These are phyloP conservation scores for Austrolebias charrua DNA, from an alignment of 2,797 vertebrate genomes.

Conservation along the genomic window DNA sequence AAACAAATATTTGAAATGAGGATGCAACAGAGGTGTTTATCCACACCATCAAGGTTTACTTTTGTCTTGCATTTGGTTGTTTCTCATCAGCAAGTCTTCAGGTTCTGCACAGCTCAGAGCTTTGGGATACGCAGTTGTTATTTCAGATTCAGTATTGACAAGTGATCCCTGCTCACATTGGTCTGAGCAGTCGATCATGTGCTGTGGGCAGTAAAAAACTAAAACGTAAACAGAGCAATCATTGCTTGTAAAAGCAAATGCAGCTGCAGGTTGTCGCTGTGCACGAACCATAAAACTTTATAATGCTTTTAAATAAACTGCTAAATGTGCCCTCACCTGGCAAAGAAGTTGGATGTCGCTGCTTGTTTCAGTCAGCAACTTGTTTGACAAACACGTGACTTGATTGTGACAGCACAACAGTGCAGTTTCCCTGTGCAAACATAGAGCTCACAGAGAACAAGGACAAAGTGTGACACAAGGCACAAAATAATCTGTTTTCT, in stretches of 20 bases:
- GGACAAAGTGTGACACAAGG: background rate
- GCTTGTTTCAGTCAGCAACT: slow-evolving; percentile 2
- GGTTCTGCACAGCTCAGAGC: background rate
- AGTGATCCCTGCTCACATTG: slow-evolving; percentile 11
- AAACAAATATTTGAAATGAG: background rate
- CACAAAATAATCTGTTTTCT: background rate
- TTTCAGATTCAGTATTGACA: slow-evolving; percentile 49
- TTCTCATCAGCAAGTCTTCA: slow-evolving; percentile 7
- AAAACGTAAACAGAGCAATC: slow-evolving; percentile 16
- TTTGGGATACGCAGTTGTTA: slow-evolving; percentile 2
- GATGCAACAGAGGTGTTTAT: background rate
- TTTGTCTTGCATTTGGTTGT: slow-evolving; percentile 4
- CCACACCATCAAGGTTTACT: background rate
- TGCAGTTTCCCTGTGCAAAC: background rate
- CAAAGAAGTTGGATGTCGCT: slow-evolving; percentile 4
- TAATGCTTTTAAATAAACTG: slow-evolving; percentile 13
- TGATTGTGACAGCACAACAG: background rate
- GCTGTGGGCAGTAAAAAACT: slow-evolving; percentile 21
- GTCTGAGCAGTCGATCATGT: slow-evolving; percentile 33
- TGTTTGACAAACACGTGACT: slow-evolving; percentile 5
- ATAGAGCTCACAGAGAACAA: background rate
- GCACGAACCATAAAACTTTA: slow-evolving; percentile 9
- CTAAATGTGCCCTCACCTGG: slow-evolving; percentile 3
- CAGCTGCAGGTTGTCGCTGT: slow-evolving; percentile 13
- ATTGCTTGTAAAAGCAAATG: slow-evolving; percentile 28